Base-by-base conservation (phyloP, 2,888 invertebrate species). In the Corythucha ciliata region DNA sequence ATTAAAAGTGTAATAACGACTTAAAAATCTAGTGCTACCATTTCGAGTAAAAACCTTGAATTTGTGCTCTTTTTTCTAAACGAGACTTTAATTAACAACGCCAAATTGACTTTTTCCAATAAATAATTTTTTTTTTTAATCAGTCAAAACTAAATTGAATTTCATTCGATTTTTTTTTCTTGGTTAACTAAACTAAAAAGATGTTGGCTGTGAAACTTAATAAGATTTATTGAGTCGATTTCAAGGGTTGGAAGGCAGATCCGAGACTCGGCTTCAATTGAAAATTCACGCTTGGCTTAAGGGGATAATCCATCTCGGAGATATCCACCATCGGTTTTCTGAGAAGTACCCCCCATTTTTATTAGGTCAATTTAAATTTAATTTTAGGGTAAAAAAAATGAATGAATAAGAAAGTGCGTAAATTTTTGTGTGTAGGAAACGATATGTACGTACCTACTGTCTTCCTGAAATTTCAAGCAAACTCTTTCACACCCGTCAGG, bases 401-500 rank as follows among this genome's bases (percentile, higher is more conserved):
- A 47, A 37, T 36, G 8, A 36, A 12, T 29, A 10, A 29, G 29
- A 29, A 29, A 8, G 29, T 10, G 29, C 8, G 29, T 8, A 12
- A 29, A 10, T 12, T 29, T 29, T 29, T 10, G n/a, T 12, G 8
- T 10, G n/a, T 8, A 12, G 29, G 29, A 29, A 29, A 29, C 12
- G n/a, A 29, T 18, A 12, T 14, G 10, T 12, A 34, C 8, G n/a
- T 45, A 75, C 75, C 73, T 73, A 61, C 68, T 68, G 65, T 77
- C 77, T 64, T 77, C 77, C 52, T 74, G 72, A 59, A 76, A 76
- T 68, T 80, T 83, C 57, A 84, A 73, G 66, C 77, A 80, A 59
- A 84, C 83, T 72, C 81, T 83, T 74, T 89, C 88, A 74, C 88
- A 89, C 65, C 89, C 89, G 74, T 89, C 88, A 21, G 89, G 89